Conservation (phyloP, 2,797 vertebrate genomes). For the Poliocrania exsul region DNA sequence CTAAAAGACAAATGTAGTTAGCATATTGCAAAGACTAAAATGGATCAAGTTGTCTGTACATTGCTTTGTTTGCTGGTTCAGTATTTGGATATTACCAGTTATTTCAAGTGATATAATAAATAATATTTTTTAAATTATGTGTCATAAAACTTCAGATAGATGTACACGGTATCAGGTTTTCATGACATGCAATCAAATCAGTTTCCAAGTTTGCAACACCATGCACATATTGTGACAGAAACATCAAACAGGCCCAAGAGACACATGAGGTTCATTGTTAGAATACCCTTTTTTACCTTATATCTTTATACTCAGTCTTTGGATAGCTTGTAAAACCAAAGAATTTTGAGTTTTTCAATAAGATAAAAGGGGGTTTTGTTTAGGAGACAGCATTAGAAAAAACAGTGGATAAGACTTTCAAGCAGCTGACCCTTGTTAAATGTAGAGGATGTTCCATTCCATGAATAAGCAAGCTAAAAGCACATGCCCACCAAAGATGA, state of each 20-base stretch:
- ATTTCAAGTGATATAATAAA: background rate
- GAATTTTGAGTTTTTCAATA: background rate
- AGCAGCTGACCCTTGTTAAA: background rate
- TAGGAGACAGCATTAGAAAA: background rate
- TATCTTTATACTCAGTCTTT: background rate
- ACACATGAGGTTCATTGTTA: background rate
- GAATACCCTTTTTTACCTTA: background rate
- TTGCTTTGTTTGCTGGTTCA: background rate
- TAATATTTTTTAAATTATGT: background rate
- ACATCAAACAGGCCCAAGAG: background rate
- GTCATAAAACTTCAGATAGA: background rate
- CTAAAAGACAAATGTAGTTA: background rate
- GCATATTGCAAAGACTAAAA: background rate
- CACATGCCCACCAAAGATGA: background rate
- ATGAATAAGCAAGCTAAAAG: background rate
- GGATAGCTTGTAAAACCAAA: background rate
- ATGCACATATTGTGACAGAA: background rate
- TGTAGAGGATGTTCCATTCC: background rate
- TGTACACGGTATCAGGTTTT: background rate
- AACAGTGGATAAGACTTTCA: background rate
- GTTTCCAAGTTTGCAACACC: background rate
- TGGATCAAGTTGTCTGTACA: background rate
- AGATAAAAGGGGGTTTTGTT: background rate
- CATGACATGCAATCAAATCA: background rate
- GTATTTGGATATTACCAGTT: background rate